Evolutionary conservation across 2,797 vertebrate genomes (phyloP).

Genomic region (Trematomus bernacchii): DNA sequence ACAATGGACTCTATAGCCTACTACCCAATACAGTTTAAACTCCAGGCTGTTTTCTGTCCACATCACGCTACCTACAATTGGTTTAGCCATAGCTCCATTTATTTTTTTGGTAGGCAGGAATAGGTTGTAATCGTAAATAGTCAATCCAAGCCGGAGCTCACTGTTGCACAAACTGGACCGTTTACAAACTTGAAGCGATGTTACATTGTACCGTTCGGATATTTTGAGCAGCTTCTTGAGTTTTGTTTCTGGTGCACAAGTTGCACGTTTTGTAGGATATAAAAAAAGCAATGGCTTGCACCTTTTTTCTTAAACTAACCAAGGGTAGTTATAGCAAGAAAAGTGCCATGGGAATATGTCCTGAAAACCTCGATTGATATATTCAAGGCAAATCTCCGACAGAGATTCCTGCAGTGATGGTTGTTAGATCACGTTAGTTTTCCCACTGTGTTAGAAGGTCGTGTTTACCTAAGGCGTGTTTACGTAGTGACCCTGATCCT

Average conservation of each 20-base stretch:
- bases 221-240: not conserved
- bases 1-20: no score
- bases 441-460: slow-evolving; percentile 69
- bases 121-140: no score
- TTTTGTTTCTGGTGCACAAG: not conserved
- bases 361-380: slow-evolving; percentile 7
- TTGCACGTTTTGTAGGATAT: not conserved
- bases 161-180: no score
- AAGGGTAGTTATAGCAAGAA: not conserved
- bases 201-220: no score
- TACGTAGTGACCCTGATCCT: slow-evolving; percentile 68
- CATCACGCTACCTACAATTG: no score
- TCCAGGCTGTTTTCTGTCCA: no score
- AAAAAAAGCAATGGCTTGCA: not conserved
- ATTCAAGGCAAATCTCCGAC: slow-evolving; percentile 26
- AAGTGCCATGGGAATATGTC: slow-evolving; percentile 27
- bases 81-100: no score
- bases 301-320: not conserved
- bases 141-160: no score
- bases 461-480: slow-evolving; percentile 77
- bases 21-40: no score
- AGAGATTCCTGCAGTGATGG: slow-evolving; percentile 27
- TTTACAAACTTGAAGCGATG: no score
- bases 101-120: no score
- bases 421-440: slow-evolving; percentile 46